A percentile compares a stretch with the other conserved stretches of the same genome.
Evolutionary conservation across 1,140 invertebrate genomes (phyloP).

Genomic region (Diplogasteroides magnus): DNA sequence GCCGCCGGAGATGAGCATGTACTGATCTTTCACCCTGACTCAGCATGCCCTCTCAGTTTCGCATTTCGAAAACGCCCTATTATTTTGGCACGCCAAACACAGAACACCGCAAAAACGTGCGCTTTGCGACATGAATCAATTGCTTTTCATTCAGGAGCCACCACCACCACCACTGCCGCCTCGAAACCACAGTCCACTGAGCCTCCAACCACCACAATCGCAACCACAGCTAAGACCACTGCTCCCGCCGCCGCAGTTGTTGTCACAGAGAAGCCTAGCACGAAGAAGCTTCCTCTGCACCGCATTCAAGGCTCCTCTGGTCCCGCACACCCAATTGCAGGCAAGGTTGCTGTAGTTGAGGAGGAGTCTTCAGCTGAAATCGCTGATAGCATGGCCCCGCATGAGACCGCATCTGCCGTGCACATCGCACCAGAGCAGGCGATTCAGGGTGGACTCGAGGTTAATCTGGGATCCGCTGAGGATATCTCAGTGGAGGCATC

Average conservation of each 20-base stretch:
- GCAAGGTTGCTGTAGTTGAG: neutral
- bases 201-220: neutral
- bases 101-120: too few relatives aligned
- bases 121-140: too few relatives aligned
- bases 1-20: too few relatives aligned
- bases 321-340: neutral
- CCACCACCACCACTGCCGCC: conserved; percentile 8
- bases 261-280: too few relatives aligned
- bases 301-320: neutral
- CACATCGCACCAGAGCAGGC: neutral
- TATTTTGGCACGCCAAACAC: too few relatives aligned
- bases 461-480: neutral
- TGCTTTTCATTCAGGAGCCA: too few relatives aligned
- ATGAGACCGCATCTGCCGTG: neutral
- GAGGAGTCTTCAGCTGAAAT: too few relatives aligned
- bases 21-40: too few relatives aligned
- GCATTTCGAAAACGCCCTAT: too few relatives aligned
- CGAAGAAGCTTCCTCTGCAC: neutral
- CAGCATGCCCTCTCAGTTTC: too few relatives aligned
- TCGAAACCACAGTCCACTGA: neutral
- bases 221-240: conserved; percentile 9
- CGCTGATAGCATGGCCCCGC: neutral
- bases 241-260: too few relatives aligned
- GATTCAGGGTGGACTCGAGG: neutral
- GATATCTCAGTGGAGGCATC: conserved; percentile 1